Evolutionary conservation across 1,140 invertebrate genomes (phyloP).

Genomic region (Thaumatotibia leucotreta): DNA sequence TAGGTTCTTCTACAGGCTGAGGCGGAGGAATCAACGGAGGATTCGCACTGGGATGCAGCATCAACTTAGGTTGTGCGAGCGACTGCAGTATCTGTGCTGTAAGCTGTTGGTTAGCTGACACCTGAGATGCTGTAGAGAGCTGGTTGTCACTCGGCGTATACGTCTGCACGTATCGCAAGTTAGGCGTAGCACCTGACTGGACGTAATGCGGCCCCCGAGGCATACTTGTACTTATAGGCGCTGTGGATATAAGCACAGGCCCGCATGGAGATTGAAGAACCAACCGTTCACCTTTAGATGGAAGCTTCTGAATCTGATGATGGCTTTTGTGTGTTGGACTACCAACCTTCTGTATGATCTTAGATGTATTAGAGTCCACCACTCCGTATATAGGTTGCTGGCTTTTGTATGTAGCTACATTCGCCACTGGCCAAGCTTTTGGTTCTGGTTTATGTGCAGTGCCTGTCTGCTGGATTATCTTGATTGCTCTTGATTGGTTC

Average conservation of each 20-base stretch:
- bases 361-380: conserved; percentile 54
- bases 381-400: conserved; percentile 47
- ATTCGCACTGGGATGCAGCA: conserved; percentile 49
- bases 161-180: conserved; percentile 68
- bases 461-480: conserved; percentile 67
- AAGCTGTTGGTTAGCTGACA: conserved; percentile 66
- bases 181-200: conserved; percentile 60
- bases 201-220: conserved; percentile 69
- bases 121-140: conserved; percentile 57
- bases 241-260: conserved; percentile 62
- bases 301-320: conserved; percentile 50
- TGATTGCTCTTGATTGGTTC: conserved; percentile 64
- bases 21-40: conserved; percentile 36
- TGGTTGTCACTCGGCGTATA: conserved; percentile 60
- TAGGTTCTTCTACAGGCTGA: conserved; percentile 37
- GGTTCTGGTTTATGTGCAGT: conserved; percentile 52
- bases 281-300: conserved; percentile 58
- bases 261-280: conserved; percentile 66
- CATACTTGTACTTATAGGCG: conserved; percentile 53
- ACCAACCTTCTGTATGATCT: conserved; percentile 66
- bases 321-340: conserved; percentile 55
- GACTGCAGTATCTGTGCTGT: conserved; percentile 74
- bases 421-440: conserved; percentile 59
- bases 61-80: conserved; percentile 63
- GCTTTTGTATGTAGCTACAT: conserved; percentile 53